Evolutionary conservation across 2,113 vertebrate species (phyloP).

Genomic region (Sebastes schlegelii): DNA sequence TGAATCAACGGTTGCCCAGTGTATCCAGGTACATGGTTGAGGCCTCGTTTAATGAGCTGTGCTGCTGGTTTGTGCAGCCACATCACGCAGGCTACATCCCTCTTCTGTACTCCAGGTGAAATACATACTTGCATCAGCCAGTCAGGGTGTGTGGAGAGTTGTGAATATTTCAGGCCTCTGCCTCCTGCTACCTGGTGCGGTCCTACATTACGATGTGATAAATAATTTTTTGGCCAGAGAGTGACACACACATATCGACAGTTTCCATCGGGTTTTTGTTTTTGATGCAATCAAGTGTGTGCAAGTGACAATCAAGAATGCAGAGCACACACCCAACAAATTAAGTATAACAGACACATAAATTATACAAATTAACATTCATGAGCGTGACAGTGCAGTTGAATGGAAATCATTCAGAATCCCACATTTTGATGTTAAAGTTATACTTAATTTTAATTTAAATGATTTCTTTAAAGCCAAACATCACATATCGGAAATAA

Average conservation of each 20-base stretch:
- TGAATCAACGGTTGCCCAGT: slow-evolving; percentile 15
- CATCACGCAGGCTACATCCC: slow-evolving; percentile 41
- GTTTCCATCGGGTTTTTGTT: slow-evolving; percentile 25
- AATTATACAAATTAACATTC: slow-evolving; percentile 24
- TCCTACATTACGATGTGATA: slow-evolving; percentile 42
- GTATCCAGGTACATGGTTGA: slow-evolving; percentile 8
- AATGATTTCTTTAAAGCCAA: slow-evolving; percentile 26
- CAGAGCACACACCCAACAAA: slow-evolving; percentile 18
- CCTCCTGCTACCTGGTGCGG: slow-evolving; percentile 41
- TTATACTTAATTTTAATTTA: slow-evolving; percentile 54
- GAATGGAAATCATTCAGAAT: slow-evolving; percentile 28
- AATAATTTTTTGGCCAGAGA: slow-evolving; percentile 55
- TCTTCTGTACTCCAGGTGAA: slow-evolving; percentile 49
- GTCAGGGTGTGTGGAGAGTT: slow-evolving; percentile 24
- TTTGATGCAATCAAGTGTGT: slow-evolving; percentile 12
- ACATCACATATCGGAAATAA: slow-evolving; percentile 46
- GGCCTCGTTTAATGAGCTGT: slow-evolving; percentile 46
- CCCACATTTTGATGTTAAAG: slow-evolving; percentile 9
- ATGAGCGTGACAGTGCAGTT: slow-evolving; percentile 9
- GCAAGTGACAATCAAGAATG: slow-evolving; percentile 33
- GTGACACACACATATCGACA: background rate
- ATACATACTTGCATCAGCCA: slow-evolving; percentile 47
- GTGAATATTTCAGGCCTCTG: slow-evolving; percentile 63
- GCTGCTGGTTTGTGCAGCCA: slow-evolving; percentile 36
- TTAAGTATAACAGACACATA: slow-evolving; percentile 9